These are phyloP conservation scores for Chrysogorgia sp. DNA, from an alignment of 92 coral and sea anemone genomes.

Conservation along the genomic window DNA sequence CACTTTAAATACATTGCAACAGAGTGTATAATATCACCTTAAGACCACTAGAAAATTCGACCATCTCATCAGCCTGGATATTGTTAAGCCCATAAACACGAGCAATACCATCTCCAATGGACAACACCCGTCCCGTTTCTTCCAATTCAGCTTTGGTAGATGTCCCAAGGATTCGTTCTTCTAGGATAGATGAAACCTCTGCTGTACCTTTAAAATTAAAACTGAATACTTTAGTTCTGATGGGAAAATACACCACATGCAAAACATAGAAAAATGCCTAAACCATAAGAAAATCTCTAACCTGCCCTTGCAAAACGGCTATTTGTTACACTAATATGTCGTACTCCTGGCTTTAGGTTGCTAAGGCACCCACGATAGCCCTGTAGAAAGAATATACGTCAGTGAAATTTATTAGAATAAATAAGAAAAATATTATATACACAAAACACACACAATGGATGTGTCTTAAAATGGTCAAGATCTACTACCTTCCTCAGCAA, in stretches of 20 bases:
- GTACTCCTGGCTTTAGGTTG: conserved; percentile 74
- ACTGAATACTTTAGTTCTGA: too few relatives aligned
- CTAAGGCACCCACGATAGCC: conserved; percentile 94
- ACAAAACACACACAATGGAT: too few relatives aligned
- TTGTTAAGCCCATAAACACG: conserved; percentile 99
- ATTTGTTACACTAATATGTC: conserved; percentile 77
- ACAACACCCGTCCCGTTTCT: conserved; percentile 97
- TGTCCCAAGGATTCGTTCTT: conserved; percentile 92
- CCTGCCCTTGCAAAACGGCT: conserved; percentile 82
- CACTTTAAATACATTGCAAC: too few relatives aligned
- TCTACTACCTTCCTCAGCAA: too few relatives aligned
- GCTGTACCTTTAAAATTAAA: conserved; percentile 76
- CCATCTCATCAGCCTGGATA: conserved; percentile 99
- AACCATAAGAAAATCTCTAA: not conserved
- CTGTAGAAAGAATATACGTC: conserved; percentile 56
- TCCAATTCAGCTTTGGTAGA: conserved; percentile 96
- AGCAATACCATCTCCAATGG: conserved; percentile 99
- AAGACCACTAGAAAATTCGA: conserved; percentile 95
- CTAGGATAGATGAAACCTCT: conserved; percentile 92
- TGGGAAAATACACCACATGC: too few relatives aligned
- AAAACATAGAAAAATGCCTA: too few relatives aligned
- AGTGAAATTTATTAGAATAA: too few relatives aligned
- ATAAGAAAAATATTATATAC: too few relatives aligned
- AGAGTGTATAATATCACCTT: too few relatives aligned
- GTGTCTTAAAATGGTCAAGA: too few relatives aligned